These are phyloP conservation scores for Gymnarchus niloticus DNA, from an alignment of 2,113 vertebrate species.

Conservation along the genomic window DNA sequence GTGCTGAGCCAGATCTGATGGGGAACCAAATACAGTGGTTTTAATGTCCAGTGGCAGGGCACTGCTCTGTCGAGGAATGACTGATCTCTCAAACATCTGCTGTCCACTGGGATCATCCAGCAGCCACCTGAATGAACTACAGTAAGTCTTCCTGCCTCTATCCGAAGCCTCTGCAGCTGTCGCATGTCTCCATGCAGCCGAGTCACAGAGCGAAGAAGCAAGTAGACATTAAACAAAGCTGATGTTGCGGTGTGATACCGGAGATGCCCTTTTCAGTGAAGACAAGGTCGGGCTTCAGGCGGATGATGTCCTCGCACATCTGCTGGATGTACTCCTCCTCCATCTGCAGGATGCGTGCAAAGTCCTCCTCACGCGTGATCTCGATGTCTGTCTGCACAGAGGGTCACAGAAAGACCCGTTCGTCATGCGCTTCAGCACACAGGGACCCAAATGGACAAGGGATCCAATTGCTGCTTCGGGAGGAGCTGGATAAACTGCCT, in stretches of 20 bases:
- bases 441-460: neutral
- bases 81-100: neutral
- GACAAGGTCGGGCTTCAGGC: conserved; percentile 83
- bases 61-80: neutral
- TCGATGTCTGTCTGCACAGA: conserved; percentile 86
- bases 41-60: neutral
- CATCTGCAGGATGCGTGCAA: conserved; percentile 90
- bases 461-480: neutral
- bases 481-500: neutral
- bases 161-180: neutral
- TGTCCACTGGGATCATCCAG: neutral
- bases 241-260: conserved; percentile 54
- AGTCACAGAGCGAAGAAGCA: neutral
- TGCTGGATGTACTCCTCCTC: conserved; percentile 95
- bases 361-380: conserved; percentile 92
- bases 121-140: neutral
- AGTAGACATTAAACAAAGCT: neutral
- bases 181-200: too few relatives aligned
- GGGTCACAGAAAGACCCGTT: neutral
- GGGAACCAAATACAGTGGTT: neutral
- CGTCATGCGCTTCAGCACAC: neutral
- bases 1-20: conserved; percentile 89
- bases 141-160: neutral
- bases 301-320: conserved; percentile 87
- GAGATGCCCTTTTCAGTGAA: conserved; percentile 96